Evolutionary conservation across 92 coral and sea anemone genomes (phyloP), one percentile per base, ranked within the genome.

Genomic region (Actinostola sp.): DNA sequence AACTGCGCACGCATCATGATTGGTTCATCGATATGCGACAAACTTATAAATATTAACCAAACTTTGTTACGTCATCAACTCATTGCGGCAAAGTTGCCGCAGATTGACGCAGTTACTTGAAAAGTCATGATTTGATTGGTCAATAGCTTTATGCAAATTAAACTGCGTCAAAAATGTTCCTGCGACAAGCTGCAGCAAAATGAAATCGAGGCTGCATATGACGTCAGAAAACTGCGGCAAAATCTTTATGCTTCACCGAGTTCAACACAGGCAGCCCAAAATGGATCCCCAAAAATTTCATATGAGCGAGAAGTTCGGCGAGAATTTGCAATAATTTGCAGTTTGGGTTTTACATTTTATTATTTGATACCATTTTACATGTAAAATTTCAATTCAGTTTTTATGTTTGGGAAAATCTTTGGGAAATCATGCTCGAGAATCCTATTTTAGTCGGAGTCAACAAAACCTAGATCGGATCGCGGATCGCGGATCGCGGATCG

Each of bases 131-230:
- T 35, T 25, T 68, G 33, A 68, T 51, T 68, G 62, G 62, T 51
- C 34, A 14, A 15, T n/a, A 1, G 53, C 21, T 12, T 27, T n/a
- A 57, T 57, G 63, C 63, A 57, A 57, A 57, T 57, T 27, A 26
- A 19, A 3, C 36, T 64, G 53, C 50, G 70, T 20, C 57, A 30
- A 42, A 56, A 67, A 43, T 38, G 0, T 67, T 57, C 61, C 63
- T 68, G 74, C 74, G 74, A 39, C 74, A 68, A 67, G 23, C 41
- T 67, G 73, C 73, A 31, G 33, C 73, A 67, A 67, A 45, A 56
- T 21, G 48, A 41, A 24, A 65, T 17, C 53, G 53, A 63, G 72
- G 56, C 33, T 51, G 6, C n/a, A 0, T 21, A 4, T 24, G 53
- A 71, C 55, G 65, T 46, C 2, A 29, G 12, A 36, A 67, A 68